Conservation (phyloP, 2,113 vertebrate species). For the Lontra canadensis region DNA sequence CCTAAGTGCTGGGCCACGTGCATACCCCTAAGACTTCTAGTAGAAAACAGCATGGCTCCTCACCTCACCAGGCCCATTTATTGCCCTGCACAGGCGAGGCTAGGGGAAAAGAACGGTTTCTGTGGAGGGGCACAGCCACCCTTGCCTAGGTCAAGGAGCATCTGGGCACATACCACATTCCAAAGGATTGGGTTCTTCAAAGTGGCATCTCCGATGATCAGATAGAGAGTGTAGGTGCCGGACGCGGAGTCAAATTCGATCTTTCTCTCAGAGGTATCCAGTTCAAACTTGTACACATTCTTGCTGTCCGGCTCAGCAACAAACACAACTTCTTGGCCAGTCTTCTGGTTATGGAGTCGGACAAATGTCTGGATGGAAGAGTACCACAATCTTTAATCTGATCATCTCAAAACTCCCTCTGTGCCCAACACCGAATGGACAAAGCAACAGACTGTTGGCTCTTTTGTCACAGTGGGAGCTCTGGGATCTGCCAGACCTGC, state of each 20-base stretch:
- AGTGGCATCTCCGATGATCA: conserved; percentile 97
- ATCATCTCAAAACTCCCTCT: background rate
- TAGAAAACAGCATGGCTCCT: background rate
- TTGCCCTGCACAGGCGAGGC: background rate
- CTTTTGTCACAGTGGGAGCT: background rate
- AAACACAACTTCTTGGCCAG: conserved; percentile 98
- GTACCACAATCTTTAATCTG: background rate
- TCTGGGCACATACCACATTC: conserved; percentile 92
- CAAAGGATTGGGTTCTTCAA: conserved; percentile 98
- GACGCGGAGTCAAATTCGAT: conserved; percentile 97
- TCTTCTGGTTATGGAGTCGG: conserved; percentile 97
- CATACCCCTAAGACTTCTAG: background rate
- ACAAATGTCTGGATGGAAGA: conserved; percentile 92
- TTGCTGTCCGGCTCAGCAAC: conserved; percentile 98
- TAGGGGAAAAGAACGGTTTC: background rate
- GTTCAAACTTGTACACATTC: conserved; percentile 97
- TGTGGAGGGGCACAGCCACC: background rate
- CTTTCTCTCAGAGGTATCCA: conserved; percentile 95
- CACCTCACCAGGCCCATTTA: background rate
- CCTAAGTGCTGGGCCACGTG: background rate
- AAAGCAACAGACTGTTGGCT: background rate
- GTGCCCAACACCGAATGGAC: background rate
- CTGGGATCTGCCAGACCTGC: background rate
- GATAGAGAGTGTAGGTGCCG: conserved; percentile 94
- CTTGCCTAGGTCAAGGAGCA: background rate